These are phyloP conservation scores for Hemicentrotus pulcherrimus DNA, from an alignment of 35 echinoderm and acorn worm genomes.

Conservation along the genomic window DNA sequence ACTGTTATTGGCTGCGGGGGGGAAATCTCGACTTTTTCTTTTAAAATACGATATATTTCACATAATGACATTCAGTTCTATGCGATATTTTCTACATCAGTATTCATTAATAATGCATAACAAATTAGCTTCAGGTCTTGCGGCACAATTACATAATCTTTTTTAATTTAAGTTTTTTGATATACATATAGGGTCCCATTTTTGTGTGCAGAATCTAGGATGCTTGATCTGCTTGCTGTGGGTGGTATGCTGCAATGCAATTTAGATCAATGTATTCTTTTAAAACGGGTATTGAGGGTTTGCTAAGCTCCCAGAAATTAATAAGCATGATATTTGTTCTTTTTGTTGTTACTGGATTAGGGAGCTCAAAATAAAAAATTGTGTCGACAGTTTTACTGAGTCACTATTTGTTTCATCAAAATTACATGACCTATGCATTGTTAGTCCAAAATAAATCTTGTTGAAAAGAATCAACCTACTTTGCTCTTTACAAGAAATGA, in stretches of 20 bases:
- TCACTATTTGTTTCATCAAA: too few species aligned
- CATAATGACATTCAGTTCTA: background rate
- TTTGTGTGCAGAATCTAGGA: background rate
- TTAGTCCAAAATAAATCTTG: too few species aligned
- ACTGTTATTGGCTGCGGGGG: background rate
- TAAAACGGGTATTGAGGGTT: background rate
- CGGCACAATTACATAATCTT: conserved; percentile 2
- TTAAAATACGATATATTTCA: background rate
- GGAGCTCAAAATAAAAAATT: too few species aligned
- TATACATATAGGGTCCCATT: background rate
- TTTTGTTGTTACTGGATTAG: too few species aligned
- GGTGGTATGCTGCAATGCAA: background rate
- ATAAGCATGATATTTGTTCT: background rate
- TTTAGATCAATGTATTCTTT: background rate
- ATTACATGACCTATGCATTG: too few species aligned
- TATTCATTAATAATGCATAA: background rate
- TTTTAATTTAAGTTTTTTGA: background rate
- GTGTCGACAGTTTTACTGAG: too few species aligned
- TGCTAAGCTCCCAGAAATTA: background rate
- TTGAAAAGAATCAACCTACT: too few species aligned
- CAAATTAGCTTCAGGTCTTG: background rate
- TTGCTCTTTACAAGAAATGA: too few species aligned
- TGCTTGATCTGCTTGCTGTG: background rate
- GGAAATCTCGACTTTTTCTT: background rate
- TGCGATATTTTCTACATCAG: background rate